phyloP scores from a whole-genome alignment of 2,113 vertebrate genomes.

The Gadus macrocephalus region DNA sequence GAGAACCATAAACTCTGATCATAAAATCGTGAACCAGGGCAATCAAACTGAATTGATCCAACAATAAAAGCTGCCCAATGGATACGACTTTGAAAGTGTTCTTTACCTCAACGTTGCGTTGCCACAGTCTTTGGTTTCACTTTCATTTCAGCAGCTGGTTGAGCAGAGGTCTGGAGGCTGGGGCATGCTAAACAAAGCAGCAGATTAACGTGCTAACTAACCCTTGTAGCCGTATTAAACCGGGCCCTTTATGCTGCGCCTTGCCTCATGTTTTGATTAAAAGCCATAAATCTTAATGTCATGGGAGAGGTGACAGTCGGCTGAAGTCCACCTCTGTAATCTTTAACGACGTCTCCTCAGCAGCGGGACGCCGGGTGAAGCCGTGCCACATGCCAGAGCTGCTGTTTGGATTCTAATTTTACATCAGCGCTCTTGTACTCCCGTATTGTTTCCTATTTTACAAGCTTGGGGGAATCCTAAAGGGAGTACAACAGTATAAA shows the following conservation, averaged over 20 bases:
- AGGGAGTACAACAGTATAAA: no score
- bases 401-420: no score
- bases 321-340: constrained; percentile 22
- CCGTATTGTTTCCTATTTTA: no score
- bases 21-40: constrained; percentile 56
- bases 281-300: constrained; percentile 61
- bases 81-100: constrained; percentile 29
- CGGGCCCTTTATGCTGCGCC: constrained; percentile 45
- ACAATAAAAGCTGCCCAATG: constrained; percentile 30
- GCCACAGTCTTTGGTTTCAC: constrained; percentile 48
- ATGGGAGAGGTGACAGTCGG: constrained; percentile 37
- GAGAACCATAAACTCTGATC: constrained; percentile 55
- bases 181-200: constrained; percentile 48
- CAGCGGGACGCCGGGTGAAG: no score
- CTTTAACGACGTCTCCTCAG: no score
- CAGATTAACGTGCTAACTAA: no score
- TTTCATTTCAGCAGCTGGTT: no score
- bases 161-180: constrained; percentile 29
- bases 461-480: no score
- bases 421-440: no score
- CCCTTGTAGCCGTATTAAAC: constrained; percentile 50
- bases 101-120: constrained; percentile 44
- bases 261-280: constrained; percentile 68
- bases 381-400: no score
- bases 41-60: constrained; percentile 37